These are phyloP conservation scores for Uromys caudimaculatus DNA, from an alignment of 2,797 vertebrate species.

Conservation along the genomic window DNA sequence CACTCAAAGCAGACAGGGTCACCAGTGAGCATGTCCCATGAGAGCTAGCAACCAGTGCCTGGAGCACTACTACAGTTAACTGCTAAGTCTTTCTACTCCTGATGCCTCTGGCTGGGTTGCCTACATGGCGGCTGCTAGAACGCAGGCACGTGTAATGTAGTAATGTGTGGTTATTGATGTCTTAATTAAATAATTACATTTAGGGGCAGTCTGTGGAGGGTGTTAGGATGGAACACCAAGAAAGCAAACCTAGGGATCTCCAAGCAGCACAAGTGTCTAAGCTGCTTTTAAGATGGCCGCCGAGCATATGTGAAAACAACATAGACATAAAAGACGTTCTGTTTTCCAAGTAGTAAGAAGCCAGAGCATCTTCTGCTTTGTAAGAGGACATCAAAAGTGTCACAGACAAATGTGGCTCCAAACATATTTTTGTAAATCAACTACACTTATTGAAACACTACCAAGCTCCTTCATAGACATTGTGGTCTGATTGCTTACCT, in stretches of 20 bases:
- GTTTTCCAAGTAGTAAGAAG: background rate
- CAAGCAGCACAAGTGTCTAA: background rate
- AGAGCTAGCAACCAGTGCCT: background rate
- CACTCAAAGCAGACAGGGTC: background rate
- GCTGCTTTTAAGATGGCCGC: background rate
- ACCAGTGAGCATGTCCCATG: background rate
- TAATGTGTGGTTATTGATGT: background rate
- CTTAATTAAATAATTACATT: background rate
- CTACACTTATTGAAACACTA: background rate
- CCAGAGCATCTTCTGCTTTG: background rate
- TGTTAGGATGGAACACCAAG: background rate
- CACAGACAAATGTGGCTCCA: background rate
- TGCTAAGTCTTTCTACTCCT: background rate
- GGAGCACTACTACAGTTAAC: background rate
- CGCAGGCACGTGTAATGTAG: background rate
- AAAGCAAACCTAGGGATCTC: background rate
- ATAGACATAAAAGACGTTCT: background rate
- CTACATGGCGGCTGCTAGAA: background rate
- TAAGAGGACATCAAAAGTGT: constrained; percentile 32
- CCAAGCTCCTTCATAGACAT: background rate
- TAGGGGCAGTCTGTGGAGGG: background rate
- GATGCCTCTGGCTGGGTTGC: background rate
- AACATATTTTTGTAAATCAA: background rate
- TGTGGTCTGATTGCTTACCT: background rate
- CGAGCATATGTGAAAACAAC: background rate